Conservation (phyloP, 2,113 vertebrate genomes). For the Cochlearius cochlearius region DNA sequence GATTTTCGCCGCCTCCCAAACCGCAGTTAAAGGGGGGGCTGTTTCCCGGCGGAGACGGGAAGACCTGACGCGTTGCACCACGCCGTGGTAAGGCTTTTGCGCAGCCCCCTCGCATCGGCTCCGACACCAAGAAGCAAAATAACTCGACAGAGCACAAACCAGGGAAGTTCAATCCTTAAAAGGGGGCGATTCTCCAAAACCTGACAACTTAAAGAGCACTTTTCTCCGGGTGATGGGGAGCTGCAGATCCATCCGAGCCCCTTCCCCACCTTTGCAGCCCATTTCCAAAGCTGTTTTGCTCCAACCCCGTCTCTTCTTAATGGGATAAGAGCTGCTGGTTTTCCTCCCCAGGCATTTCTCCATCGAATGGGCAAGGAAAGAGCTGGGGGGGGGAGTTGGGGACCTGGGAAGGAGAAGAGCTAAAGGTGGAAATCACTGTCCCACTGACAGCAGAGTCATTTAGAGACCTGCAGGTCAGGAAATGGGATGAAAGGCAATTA, state of each 20-base stretch:
- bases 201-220: background rate
- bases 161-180: too few species aligned
- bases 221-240: background rate
- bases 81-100: background rate
- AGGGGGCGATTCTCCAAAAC: background rate
- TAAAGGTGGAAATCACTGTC: background rate
- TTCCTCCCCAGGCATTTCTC: background rate
- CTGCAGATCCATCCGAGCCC: background rate
- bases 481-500: background rate
- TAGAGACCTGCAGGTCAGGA: background rate
- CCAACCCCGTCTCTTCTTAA: background rate
- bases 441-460: background rate
- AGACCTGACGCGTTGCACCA: background rate
- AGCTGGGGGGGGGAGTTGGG: background rate
- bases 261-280: background rate
- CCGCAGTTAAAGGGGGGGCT: background rate
- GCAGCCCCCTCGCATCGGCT: too few species aligned
- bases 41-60: background rate
- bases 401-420: background rate
- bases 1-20: background rate
- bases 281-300: background rate
- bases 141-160: background rate
- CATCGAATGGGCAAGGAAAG: background rate
- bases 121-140: background rate
- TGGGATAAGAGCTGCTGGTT: background rate